Evolutionary conservation across 2,888 invertebrate genomes (phyloP), one percentile per base, ranked within the genome.

Genomic region (Phaonia tiefii): DNA sequence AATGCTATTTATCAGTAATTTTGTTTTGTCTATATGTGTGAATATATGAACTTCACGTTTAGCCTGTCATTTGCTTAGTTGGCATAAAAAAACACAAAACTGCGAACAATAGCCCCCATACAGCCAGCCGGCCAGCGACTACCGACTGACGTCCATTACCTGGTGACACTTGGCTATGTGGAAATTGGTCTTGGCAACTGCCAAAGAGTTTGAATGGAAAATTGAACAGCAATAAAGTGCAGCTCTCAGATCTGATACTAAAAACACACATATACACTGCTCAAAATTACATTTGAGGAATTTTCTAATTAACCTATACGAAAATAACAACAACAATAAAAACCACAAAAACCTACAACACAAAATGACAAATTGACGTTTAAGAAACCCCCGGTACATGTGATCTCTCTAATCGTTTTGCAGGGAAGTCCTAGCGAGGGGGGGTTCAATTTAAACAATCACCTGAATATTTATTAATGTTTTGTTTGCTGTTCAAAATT

Each of bases 1-100:
- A 69, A 22, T 56, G 69, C n/a, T 11, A 69, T 69, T 69, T 56
- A 54, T 56, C 69, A 42, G 42, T 31, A 69, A 69, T 25, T 69
- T 42, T 15, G 13, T 10, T 25, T 5, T 31, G 31, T 31, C 3
- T 31, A 8, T 31, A 8, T 31, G 31, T 31, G 31, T 31, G 8
- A 3, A 8, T 3, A 31, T 31, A 31, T 31, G 31, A 31, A 31
- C 3, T 31, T 31, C 31, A 31, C 31, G 8, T 31, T 31, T 31
- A 31, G 8, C n/a, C 8, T 31, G 31, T 31, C 31, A 31, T 31
- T 31, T 31, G 31, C 31, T 31, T 31, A 31, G 31, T 8, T 31
- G 31, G 31, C 31, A 31, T 31, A 5, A 31, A 31, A 51, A 51
- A 20, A 51, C 51, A 22, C 54, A 69, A 69, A 63, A 63, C 39